Base-by-base conservation (phyloP, 2,888 invertebrate genomes). In the Cenopis cana region DNA sequence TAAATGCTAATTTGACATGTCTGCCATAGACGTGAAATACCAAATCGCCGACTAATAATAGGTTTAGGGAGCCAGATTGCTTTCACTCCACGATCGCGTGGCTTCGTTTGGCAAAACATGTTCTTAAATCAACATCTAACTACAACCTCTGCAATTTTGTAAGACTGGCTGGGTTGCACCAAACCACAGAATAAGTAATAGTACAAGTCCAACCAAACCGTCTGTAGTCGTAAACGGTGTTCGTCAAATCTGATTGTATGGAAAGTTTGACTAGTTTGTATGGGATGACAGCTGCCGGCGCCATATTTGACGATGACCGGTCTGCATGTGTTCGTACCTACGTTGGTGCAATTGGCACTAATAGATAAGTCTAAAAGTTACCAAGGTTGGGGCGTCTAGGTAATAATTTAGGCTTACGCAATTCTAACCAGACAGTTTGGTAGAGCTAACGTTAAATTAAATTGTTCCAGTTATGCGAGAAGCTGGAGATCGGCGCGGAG, bases 401-500 rank as follows among this genome's bases (percentile, higher is more conserved):
- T 29, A 14, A 46, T 59, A 54, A 52, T 60, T 52, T 29, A 55
- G 4, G 11, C 49, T 56, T 60, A 61, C 24, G 17, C 49, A 67
- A 38, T 24, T 9, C 46, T 17, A 1, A 14, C 20, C 33, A 57
- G 33, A 8, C n/a, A 3, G 12, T 41, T 38, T 24, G 29, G 17
- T 20, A 18, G 46, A 36, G 52, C 60, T 67, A 56, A 60, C 33
- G 11, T 52, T 54, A 0, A 29, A 14, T 49, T 62, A 66, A 33
- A 46, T 86, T 83, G 83, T 89, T 89, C 0, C 93, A 98, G 98
- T 97, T 97, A 49, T 98, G 98, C 89, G 95, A 96, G 82, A 96
- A 96, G 77, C 90, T 98, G 76, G 97, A 96, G 75, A 97, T 98
- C 80, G 95, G 97, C 79, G 96, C 96, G 76, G 97, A 97, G 89